These are phyloP conservation scores for Drosophila pandora DNA, from an alignment of 1,140 invertebrate species.

Conservation along the genomic window DNA sequence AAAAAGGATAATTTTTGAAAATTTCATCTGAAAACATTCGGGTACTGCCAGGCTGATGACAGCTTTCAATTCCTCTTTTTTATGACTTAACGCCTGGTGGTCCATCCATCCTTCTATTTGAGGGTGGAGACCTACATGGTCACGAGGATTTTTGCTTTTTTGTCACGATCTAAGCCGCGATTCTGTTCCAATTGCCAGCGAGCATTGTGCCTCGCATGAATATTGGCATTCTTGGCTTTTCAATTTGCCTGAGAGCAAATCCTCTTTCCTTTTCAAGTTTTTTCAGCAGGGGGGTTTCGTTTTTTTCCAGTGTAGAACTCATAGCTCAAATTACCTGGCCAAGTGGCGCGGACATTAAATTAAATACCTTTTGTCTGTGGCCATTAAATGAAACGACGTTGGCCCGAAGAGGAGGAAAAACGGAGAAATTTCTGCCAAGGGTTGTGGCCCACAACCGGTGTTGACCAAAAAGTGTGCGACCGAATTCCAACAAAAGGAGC, in stretches of 20 bases:
- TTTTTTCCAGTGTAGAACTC: conserved; percentile 10
- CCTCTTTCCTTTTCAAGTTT: conserved; percentile 15
- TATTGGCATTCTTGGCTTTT: conserved; percentile 66
- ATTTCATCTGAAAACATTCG: conserved; percentile 61
- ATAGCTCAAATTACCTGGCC: conserved; percentile 75
- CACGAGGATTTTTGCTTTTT: conserved; percentile 62
- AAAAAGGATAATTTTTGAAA: conserved; percentile 53
- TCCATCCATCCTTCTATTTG: background rate
- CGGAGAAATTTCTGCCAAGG: background rate
- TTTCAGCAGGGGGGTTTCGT: background rate
- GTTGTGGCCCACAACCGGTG: conserved; percentile 12
- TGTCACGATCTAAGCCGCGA: conserved; percentile 71
- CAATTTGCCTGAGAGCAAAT: conserved; percentile 35
- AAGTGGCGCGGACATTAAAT: conserved; percentile 72
- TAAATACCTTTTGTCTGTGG: conserved; percentile 78
- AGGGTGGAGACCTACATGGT: conserved; percentile 1
- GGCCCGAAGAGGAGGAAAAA: background rate
- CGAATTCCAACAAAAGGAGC: conserved; percentile 55
- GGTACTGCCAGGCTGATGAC: conserved; percentile 22
- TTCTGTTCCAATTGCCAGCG: conserved; percentile 37
- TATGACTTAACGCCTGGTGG: conserved; percentile 38
- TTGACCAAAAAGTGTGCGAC: conserved; percentile 32
- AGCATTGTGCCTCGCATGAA: conserved; percentile 65
- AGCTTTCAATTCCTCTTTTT: conserved; percentile 52
- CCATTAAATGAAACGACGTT: conserved; percentile 65